Conservation (phyloP, 30 jellyfish, hydroid and myxozoan species). For the Turritopsis rubra region DNA sequence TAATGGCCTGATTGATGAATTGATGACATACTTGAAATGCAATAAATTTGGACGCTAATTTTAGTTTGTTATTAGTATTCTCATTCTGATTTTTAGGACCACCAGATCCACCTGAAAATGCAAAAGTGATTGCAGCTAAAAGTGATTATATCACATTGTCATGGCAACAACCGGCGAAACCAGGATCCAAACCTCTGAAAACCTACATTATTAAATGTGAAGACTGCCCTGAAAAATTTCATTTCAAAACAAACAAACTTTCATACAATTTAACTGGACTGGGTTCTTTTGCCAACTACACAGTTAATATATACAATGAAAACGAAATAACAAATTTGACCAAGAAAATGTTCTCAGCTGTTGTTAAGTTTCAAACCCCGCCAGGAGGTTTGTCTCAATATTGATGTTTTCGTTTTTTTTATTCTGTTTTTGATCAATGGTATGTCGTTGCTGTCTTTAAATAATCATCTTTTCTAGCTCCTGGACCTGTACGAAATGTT, state of each 20-base stretch:
- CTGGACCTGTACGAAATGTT: conserved; percentile 37
- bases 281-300: conserved; percentile 5
- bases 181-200: not conserved
- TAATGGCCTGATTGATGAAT: no score
- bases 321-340: not conserved
- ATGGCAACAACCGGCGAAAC: not conserved
- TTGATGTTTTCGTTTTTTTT: not conserved
- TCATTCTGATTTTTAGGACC: conserved; percentile 16
- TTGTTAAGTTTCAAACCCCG: not conserved
- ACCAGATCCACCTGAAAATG: not conserved
- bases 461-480: conserved; percentile 31
- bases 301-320: not conserved
- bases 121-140: not conserved
- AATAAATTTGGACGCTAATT: no score
- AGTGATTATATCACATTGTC: not conserved
- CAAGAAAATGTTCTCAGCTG: not conserved
- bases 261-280: conserved; percentile 5
- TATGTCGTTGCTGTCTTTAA: not conserved
- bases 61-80: no score
- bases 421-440: not conserved
- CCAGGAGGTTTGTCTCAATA: not conserved
- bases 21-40: no score
- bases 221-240: not conserved
- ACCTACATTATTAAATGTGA: not conserved
- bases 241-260: not conserved